Evolutionary conservation across 2,797 vertebrate genomes (phyloP), one percentile per base, ranked within the genome.

Genomic region (Arctocebus calabarensis): DNA sequence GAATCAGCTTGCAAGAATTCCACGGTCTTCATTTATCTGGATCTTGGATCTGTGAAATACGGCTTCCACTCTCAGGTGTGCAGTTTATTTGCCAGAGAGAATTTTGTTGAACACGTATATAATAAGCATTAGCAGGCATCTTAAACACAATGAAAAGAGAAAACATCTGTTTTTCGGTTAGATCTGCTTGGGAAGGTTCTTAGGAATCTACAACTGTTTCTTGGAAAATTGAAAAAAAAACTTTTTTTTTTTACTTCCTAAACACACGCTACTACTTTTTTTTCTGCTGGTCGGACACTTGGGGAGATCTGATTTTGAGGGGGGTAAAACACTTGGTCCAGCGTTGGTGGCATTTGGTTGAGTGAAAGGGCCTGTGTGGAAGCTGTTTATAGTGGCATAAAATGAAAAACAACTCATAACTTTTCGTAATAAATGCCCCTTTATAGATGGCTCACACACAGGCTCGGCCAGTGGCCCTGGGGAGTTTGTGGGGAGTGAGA

Each of bases 311-410:
- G 73, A 79, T 23, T 45, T 73, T 1, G 34, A 10, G 45, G 12
- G 34, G 32, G 19, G 37, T 19, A 7, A n/a, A 16, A 10, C 52
- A 64, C 70, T 90, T 2, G 3, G 55, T 57, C 27, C 12, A 19
- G 71, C 62, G 0, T 48, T 57, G 48, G 85, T 22, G 12, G 68
- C 29, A 2, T 5, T 22, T 2, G 14, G 22, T 19, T 32, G 9
- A 32, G 40, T 61, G 45, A 81, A 74, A 96, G 68, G 64, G 43
- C 57, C 20, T 5, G n/a, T 22, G 82, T 78, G 52, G 23, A 66
- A 66, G 83, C 78, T 88, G 92, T 96, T 97, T 91, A 92, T 64
- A 62, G 96, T 55, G 52, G 71, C 62, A 27, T 94, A 88, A 95
- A 88, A 91, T 1, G 48, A 78, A 96, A 94, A 95, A 37, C 66